phyloP scores from a whole-genome alignment of 1,140 invertebrate genomes.

The Tribolium castaneum region DNA sequence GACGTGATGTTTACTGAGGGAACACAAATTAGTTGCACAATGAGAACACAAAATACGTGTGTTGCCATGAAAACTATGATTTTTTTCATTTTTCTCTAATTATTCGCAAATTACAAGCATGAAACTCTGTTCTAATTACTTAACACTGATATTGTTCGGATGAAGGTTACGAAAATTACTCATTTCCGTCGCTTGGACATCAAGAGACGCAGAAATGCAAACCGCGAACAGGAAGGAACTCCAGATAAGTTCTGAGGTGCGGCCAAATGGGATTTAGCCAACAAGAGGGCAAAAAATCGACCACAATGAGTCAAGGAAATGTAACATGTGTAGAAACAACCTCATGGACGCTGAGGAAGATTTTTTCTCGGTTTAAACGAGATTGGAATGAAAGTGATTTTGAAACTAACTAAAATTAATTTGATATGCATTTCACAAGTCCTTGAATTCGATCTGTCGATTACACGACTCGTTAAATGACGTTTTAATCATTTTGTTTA shows the following conservation, averaged over 20 bases:
- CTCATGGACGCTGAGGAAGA: neutral
- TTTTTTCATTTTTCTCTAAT: neutral
- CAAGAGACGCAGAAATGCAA: neutral
- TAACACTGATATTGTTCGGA: neutral
- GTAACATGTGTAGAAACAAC: too few species aligned
- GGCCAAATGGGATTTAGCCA: neutral
- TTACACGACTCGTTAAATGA: neutral
- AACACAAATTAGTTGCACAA: constrained; percentile 6
- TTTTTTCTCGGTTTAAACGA: neutral
- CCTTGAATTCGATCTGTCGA: neutral
- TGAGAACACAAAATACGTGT: neutral
- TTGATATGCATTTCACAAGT: neutral
- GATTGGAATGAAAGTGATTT: constrained; percentile 3
- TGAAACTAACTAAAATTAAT: neutral
- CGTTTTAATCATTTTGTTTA: neutral
- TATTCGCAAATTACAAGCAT: constrained; percentile 6
- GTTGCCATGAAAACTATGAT: neutral
- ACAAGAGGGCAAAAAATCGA: neutral
- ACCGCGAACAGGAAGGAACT: constrained; percentile 15
- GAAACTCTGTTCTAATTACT: constrained; percentile 19
- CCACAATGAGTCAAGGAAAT: too few species aligned
- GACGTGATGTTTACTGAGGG: constrained; percentile 6
- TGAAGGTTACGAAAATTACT: constrained; percentile 33
- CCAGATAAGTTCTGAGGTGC: neutral
- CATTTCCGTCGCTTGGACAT: constrained; percentile 2